phyloP scores from a whole-genome alignment of 2,113 vertebrate species.

The Microtus richardsoni region DNA sequence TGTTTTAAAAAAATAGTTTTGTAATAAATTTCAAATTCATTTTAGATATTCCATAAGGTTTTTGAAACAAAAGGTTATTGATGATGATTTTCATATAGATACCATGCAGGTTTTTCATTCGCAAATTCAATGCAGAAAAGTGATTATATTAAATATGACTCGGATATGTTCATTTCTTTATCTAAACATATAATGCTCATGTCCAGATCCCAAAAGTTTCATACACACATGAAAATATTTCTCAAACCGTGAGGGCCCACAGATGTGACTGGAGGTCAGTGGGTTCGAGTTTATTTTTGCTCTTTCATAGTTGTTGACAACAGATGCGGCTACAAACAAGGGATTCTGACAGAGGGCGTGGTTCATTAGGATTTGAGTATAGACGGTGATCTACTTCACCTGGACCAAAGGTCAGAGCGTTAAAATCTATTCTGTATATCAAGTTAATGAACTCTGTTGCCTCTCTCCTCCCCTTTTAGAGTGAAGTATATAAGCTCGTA shows the following conservation, averaged over 20 bases:
- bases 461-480: too few species aligned
- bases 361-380: too few species aligned
- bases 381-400: too few species aligned
- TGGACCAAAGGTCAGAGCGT: too few species aligned
- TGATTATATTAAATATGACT: not conserved
- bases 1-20: constrained; percentile 47
- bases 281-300: too few species aligned
- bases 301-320: too few species aligned
- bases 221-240: not conserved
- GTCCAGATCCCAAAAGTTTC: not conserved
- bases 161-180: not conserved
- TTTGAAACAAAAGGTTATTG: constrained; percentile 5
- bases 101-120: constrained; percentile 4
- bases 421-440: too few species aligned
- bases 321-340: too few species aligned
- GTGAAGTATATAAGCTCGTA: too few species aligned
- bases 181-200: not conserved
- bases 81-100: not conserved
- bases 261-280: too few species aligned
- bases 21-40: constrained; percentile 16
- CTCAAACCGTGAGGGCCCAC: not conserved
- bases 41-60: not conserved
- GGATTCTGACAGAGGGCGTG: too few species aligned
- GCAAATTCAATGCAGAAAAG: not conserved
- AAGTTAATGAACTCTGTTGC: too few species aligned